phyloP scores from a whole-genome alignment of 2,113 vertebrate species.

The Cervus canadensis region DNA sequence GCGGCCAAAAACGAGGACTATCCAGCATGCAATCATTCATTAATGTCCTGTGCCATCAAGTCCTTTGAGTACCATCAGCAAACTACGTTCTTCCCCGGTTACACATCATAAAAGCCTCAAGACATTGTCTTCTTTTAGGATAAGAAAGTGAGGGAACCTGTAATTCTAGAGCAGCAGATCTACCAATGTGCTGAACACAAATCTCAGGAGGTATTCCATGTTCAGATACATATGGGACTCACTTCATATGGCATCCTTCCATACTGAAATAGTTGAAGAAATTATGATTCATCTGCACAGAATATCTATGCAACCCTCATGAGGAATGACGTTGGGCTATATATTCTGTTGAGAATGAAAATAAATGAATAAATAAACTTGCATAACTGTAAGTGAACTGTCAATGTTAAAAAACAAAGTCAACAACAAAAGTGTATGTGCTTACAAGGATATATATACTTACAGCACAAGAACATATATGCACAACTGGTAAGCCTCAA shows the following conservation, averaged over 20 bases:
- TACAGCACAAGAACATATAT: neutral
- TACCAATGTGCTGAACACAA: neutral
- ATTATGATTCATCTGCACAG: neutral
- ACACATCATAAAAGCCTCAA: neutral
- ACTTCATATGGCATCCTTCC: neutral
- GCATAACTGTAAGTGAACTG: neutral
- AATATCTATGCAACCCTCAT: fast-evolving
- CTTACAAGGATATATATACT: neutral
- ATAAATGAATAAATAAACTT: neutral
- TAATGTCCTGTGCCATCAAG: neutral
- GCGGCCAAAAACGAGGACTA: neutral
- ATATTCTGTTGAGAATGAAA: neutral
- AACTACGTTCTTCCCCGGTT: neutral
- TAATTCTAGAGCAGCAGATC: neutral
- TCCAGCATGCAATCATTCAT: neutral
- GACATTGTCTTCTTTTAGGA: neutral
- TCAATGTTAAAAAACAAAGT: neutral
- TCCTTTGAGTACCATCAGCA: neutral
- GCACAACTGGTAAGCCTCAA: neutral
- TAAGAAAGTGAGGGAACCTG: neutral
- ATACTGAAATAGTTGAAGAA: neutral
- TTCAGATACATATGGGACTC: neutral
- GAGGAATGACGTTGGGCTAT: neutral
- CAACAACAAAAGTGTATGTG: neutral
- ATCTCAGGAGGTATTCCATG: neutral